Evolutionary conservation across 2,797 vertebrate genomes (phyloP).

Genomic region (Microctenopoma steveboyesi): DNA sequence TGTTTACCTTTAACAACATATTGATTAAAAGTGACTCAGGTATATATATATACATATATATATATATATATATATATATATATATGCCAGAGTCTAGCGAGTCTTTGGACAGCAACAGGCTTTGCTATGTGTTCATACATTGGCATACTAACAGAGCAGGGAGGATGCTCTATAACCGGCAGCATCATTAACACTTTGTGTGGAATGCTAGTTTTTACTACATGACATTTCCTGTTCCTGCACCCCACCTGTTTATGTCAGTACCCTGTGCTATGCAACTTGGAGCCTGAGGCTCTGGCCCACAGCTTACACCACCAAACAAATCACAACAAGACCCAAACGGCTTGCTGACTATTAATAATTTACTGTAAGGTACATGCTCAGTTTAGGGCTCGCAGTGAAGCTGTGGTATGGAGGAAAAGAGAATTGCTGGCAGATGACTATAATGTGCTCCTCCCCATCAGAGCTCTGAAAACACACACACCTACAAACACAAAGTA

Average conservation of each 20-base stretch:
- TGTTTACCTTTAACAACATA: neutral
- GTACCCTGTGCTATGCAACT: constrained; percentile 13
- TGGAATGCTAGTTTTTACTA: constrained; percentile 38
- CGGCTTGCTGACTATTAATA: constrained; percentile 52
- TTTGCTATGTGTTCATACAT: neutral
- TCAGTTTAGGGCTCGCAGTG: constrained; percentile 50
- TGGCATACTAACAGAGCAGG: constrained; percentile 1
- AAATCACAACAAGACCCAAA: constrained; percentile 37
- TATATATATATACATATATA: no score
- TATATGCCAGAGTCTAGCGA: neutral
- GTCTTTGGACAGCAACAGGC: neutral
- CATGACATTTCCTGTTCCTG: constrained; percentile 25
- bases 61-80: no score
- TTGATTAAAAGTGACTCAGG: neutral
- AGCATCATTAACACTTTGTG: constrained; percentile 46
- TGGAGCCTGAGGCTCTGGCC: constrained; percentile 27
- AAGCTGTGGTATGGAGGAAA: constrained; percentile 63
- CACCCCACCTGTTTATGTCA: constrained; percentile 16
- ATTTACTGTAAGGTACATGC: constrained; percentile 48
- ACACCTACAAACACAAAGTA: constrained; percentile 19
- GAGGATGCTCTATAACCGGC: constrained; percentile 9
- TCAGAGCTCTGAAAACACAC: constrained; percentile 27
- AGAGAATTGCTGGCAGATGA: constrained; percentile 69
- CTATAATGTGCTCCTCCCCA: constrained; percentile 43
- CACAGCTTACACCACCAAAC: constrained; percentile 18